Conservation (phyloP, 2,888 invertebrate genomes). For the Drosophila setosimentum region DNA sequence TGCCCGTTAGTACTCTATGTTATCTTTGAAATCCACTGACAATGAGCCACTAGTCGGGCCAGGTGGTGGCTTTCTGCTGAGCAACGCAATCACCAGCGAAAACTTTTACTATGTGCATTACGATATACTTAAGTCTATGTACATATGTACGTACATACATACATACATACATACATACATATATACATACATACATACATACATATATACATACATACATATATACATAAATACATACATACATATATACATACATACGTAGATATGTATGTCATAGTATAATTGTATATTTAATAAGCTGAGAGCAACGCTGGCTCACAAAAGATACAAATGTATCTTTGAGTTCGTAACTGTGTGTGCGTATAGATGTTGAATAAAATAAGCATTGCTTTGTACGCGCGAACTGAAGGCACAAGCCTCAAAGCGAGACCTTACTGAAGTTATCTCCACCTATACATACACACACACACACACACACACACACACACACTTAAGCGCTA, state of each 20-base stretch:
- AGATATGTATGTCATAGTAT: neutral
- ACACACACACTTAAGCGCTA: conserved; percentile 40
- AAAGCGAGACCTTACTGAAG: conserved; percentile 63
- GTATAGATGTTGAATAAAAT: conserved; percentile 14
- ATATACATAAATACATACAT: neutral
- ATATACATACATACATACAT: neutral
- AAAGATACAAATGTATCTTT: conserved; percentile 66
- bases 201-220: neutral
- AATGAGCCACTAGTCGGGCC: conserved; percentile 48
- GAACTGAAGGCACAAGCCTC: conserved; percentile 27
- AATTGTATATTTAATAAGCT: conserved; percentile 26
- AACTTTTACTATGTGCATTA: conserved; percentile 23
- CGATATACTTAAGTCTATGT: conserved; percentile 40
- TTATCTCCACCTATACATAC: conserved; percentile 55
- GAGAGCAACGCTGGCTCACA: conserved; percentile 66
- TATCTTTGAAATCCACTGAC: conserved; percentile 75
- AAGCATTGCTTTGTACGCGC: conserved; percentile 65
- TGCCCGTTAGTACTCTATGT: conserved; percentile 34
- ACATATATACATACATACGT: neutral
- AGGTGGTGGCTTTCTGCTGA: conserved; percentile 64
- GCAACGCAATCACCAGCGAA: conserved; percentile 48
- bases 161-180: neutral
- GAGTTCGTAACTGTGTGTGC: conserved; percentile 6
- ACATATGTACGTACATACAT: neutral
- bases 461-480: conserved; percentile 25